Evolutionary conservation across 2,113 vertebrate genomes (phyloP).

Genomic region (Parus major): DNA sequence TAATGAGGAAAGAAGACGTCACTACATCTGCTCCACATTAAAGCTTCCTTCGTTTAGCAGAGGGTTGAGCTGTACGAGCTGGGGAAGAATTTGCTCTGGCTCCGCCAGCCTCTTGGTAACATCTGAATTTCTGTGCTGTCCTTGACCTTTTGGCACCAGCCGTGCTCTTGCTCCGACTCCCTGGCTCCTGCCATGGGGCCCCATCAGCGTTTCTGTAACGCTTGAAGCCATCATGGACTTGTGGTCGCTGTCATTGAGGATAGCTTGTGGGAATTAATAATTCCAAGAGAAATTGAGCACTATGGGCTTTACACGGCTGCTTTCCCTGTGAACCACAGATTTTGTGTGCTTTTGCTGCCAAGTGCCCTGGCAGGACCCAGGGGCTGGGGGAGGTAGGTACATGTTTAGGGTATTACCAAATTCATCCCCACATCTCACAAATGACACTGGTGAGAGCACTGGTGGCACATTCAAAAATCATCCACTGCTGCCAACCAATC

Average conservation of each 20-base stretch:
- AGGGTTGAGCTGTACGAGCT: neutral
- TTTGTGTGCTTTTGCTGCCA: neutral
- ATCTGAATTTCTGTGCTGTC: slow-evolving; percentile 8
- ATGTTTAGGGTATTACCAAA: neutral
- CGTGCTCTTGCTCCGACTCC: neutral
- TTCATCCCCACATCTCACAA: neutral
- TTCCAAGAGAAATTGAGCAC: neutral
- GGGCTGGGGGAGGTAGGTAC: neutral
- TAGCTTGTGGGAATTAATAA: neutral
- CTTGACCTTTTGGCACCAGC: slow-evolving; percentile 47
- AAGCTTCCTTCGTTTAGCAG: neutral
- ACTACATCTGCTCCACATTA: slow-evolving; percentile 52
- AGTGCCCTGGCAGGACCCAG: neutral
- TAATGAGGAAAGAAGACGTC: neutral
- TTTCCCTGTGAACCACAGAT: neutral
- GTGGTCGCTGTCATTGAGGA: accelerated
- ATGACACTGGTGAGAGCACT: neutral
- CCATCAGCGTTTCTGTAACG: neutral
- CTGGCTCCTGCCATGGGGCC: neutral
- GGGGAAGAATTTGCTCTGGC: slow-evolving; percentile 25
- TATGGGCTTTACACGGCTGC: neutral
- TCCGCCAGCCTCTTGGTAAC: neutral
- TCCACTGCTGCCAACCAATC: neutral
- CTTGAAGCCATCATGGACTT: neutral
- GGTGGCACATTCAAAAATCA: neutral